Base-by-base conservation (phyloP, 1,140 invertebrate species). In the Cyphomyrmex costatus region DNA sequence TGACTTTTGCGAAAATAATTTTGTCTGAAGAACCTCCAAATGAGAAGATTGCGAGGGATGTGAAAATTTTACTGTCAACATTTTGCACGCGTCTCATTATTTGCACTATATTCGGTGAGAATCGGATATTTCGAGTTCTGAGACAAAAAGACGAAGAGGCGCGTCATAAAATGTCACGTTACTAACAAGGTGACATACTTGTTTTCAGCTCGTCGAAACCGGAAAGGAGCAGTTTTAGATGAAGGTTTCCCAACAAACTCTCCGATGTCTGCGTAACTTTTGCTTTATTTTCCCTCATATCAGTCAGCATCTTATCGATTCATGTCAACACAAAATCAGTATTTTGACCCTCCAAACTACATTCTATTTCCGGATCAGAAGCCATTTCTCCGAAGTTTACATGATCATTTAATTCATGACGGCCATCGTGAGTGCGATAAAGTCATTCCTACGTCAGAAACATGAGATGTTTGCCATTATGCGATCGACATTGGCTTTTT, bases 101-200 rank as follows among this genome's bases (percentile, higher is more conserved):
- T 80, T 80, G 8, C 63, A 36, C 49, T 36, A 33, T 14, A 56
- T 80, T 80, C 49, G 78, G 78, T 80, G 21, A 70, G 78, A 80
- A 80, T 80, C 49, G 19, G 78, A 89, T 89, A 86, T 65, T 85
- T 73, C 86, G 78, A 86, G 78, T 87, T 83, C 51, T 56, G 61
- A n/a, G 16, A 42, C 33, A 70, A 70, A 70, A 70, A 56, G 46
- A n/a, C 10, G 49, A 80, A 36, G n/a, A 80, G 27, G 65, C 63
- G 33, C 42, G 10, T 80, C 49, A 16, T 80, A 80, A 80, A 80
- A 58, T 24, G 51, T n/a, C 14, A 80, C 30, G 30, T 80, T 70
- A 58, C 42, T 30, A 79, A 27, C 78, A 80, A 80, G 63, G 49
- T 66, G n/a, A 79, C 46, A n/a, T 16, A 5, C 61, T 79, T 68